Base-by-base conservation (phyloP, 2,113 vertebrate genomes). In the Chaenocephalus aceratus region DNA sequence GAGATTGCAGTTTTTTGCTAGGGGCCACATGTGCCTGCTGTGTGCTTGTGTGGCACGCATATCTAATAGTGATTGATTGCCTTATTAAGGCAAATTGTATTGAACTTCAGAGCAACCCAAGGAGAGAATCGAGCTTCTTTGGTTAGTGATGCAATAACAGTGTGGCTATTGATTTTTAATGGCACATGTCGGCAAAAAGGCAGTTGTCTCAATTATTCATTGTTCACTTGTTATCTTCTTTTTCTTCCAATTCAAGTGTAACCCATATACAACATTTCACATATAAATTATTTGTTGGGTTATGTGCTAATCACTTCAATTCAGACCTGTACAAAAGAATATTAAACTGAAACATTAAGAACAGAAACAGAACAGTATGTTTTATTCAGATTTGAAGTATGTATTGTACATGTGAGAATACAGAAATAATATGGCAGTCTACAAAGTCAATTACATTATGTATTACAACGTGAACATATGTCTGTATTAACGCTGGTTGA, bases 1-100 rank as follows among this genome's bases (percentile, higher is more conserved):
- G 80, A 62, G 61, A 63, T 82, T 86, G 80, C 80, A 71, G 58
- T 76, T 85, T 87, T 88, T 80, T 70, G 82, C 89, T 84, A 61
- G 72, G 72, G 86, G 88, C 76, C 84, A 87, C 86, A 91, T 91
- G 86, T 89, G 88, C 83, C 85, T 91, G 88, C 86, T 91, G 75
- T 53, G 72, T 77, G 62, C 84, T 70, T 56, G 79, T 79, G 82
- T 83, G 78, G 75, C 83, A 76, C 66, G 83, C 82, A 67, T 78
- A 88, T 86, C 79, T 92, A 93, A 93, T 90, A 80, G 81, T 89
- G 83, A 93, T 90, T 90, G 92, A 94, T 93, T 90, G 80, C 75
- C 72, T 86, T 88, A 91, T 92, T 90, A 91, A 84, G 66, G 69
- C 66, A 75, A 90, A 89, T 87, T 87, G 87, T 88, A 87, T 85